Conservation (phyloP, 2,888 invertebrate genomes). For the Drosophila picticornis region DNA sequence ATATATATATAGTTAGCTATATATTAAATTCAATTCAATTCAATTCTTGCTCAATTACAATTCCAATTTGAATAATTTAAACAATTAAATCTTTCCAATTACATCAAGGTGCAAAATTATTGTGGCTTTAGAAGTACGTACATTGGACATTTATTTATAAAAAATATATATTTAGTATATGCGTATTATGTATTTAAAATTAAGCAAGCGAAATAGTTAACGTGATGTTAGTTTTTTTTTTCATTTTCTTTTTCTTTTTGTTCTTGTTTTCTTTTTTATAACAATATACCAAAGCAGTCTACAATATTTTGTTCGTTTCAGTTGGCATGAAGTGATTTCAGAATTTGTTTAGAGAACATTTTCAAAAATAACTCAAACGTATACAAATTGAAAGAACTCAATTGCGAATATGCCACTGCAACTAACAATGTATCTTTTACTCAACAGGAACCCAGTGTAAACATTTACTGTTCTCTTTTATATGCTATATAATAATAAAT, state of each 20-base stretch:
- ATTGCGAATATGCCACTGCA: conserved; percentile 47
- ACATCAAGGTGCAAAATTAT: conserved; percentile 48
- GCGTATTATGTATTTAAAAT: conserved; percentile 32
- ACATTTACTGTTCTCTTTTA: conserved; percentile 44
- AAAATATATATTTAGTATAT: conserved; percentile 40
- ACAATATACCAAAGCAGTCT: conserved; percentile 58
- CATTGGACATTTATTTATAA: conserved; percentile 45
- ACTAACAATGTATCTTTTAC: conserved; percentile 47
- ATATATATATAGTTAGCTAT: conserved; percentile 19
- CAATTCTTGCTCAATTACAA: conserved; percentile 13
- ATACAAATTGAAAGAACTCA: conserved; percentile 8
- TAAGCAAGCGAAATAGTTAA: conserved; percentile 51
- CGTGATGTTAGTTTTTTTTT: conserved; percentile 22
- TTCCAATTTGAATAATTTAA: conserved; percentile 12
- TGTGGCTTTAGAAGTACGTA: conserved; percentile 44
- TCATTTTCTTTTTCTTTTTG: background rate
- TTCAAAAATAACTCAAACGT: background rate
- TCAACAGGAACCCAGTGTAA: conserved; percentile 74
- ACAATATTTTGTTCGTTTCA: conserved; percentile 36
- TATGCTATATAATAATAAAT: conserved; percentile 42
- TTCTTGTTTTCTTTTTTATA: background rate
- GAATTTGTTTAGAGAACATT: background rate
- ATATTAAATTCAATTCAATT: conserved; percentile 1
- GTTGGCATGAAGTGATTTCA: conserved; percentile 21
- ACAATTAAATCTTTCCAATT: conserved; percentile 3